Percentiles rank a stretch among this genome's conserved stretches.
These are phyloP conservation scores for Erpobdella octoculata DNA, from an alignment of 2,888 invertebrate species.

Conservation along the genomic window DNA sequence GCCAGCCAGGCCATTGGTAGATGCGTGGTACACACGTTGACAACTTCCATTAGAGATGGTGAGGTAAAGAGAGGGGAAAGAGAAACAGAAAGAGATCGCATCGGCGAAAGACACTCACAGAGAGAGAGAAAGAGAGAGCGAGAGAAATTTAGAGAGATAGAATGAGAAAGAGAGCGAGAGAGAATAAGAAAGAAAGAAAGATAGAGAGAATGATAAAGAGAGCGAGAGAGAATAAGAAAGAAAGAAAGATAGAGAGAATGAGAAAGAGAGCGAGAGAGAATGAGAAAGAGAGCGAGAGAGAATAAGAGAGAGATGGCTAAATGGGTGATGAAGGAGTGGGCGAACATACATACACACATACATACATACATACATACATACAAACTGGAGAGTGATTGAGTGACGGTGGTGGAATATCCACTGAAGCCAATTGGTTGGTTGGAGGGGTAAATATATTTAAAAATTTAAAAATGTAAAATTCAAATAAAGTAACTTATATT, in stretches of 20 bases:
- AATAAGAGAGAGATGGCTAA: neutral
- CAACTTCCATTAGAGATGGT: neutral
- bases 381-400: no score
- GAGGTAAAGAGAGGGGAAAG: neutral
- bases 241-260: neutral
- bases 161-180: no score
- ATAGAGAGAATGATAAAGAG: neutral
- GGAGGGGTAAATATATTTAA: no score
- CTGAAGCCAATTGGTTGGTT: no score
- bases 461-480: no score
- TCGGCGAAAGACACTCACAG: no score
- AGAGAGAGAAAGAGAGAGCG: conserved; percentile 2
- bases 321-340: neutral
- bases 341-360: neutral
- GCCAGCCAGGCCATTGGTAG: conserved; percentile 7
- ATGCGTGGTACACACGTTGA: conserved; percentile 5
- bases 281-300: neutral
- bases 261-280: neutral
- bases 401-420: no score
- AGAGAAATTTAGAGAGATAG: neutral
- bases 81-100: no score
- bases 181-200: no score
- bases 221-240: neutral
- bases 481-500: no score
- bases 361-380: neutral